These are phyloP conservation scores for Acestrorhynchus altus DNA, from an alignment of 2,797 vertebrate genomes.

Conservation along the genomic window DNA sequence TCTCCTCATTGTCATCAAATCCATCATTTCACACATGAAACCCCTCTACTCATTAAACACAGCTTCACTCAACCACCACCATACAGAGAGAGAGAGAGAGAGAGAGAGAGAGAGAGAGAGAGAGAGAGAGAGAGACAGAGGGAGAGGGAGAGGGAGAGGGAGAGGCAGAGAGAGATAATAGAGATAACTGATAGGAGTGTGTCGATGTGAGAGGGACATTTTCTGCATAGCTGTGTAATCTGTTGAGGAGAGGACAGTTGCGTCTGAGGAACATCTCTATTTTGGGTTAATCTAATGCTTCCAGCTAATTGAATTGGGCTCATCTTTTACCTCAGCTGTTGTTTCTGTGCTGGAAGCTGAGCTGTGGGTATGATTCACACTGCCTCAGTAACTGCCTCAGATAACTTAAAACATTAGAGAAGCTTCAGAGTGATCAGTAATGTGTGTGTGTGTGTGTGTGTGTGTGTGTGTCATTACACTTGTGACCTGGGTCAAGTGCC, in stretches of 20 bases:
- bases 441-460: slow-evolving; percentile 1
- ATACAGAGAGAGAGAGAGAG: no score
- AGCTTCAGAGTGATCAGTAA: background rate
- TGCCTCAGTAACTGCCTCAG: background rate
- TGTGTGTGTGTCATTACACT: background rate
- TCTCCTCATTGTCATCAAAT: slow-evolving; percentile 9
- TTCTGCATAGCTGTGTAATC: slow-evolving; percentile 35
- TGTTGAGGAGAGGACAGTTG: slow-evolving; percentile 3
- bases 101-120: background rate
- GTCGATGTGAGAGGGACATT: slow-evolving; percentile 30
- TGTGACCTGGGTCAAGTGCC: background rate
- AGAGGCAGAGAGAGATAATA: background rate
- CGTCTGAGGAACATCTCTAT: slow-evolving; percentile 9
- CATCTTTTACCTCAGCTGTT: background rate
- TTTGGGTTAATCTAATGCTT: slow-evolving; percentile 26
- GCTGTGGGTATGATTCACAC: background rate
- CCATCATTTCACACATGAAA: slow-evolving; percentile 18
- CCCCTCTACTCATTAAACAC: background rate
- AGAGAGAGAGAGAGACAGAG: background rate
- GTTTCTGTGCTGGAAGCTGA: background rate
- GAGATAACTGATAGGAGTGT: background rate
- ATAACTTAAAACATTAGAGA: no score
- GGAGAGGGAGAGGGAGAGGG: background rate
- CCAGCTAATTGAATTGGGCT: slow-evolving; percentile 28
- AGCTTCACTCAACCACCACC: background rate